phyloP scores from a whole-genome alignment of 1,140 invertebrate species.

The Drosophila takahashii region DNA sequence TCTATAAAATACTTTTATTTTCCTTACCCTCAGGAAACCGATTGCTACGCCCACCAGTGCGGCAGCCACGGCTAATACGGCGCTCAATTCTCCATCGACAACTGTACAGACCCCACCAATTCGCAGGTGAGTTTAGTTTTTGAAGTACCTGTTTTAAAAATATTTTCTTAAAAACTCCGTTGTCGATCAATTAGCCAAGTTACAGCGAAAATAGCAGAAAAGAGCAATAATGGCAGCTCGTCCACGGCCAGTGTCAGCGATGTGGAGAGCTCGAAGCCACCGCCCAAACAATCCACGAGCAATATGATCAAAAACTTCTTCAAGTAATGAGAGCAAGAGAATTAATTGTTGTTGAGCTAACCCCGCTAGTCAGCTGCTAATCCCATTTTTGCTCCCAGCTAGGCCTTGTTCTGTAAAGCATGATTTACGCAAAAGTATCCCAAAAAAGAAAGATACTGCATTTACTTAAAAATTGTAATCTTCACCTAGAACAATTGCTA shows the following conservation, averaged over 20 bases:
- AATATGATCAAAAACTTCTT: conserved; percentile 98
- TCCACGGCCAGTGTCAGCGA: conserved; percentile 66
- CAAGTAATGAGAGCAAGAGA: conserved; percentile 88
- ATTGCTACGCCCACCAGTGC: conserved; percentile 58
- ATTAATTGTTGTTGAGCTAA: conserved; percentile 38
- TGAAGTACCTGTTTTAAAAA: neutral
- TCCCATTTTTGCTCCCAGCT: neutral
- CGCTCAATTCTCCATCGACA: conserved; percentile 67
- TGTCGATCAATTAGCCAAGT: conserved; percentile 65
- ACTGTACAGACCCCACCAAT: conserved; percentile 75
- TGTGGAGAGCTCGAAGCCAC: conserved; percentile 63
- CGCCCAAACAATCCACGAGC: conserved; percentile 89
- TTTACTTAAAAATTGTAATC: neutral
- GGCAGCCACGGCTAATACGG: conserved; percentile 60
- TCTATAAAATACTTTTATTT: conserved; percentile 7
- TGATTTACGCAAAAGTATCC: conserved; percentile 1
- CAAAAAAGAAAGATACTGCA: too few relatives aligned
- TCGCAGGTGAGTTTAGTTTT: conserved; percentile 63
- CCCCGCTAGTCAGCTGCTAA: conserved; percentile 22
- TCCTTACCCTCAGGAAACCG: conserved; percentile 57
- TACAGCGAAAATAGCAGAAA: conserved; percentile 71
- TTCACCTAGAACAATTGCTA: neutral
- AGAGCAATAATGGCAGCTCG: conserved; percentile 86
- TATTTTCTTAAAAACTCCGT: conserved; percentile 12
- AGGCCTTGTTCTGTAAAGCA: conserved; percentile 29